Conservation (phyloP, 1,140 invertebrate species). For the Drosophila nebulosa region DNA sequence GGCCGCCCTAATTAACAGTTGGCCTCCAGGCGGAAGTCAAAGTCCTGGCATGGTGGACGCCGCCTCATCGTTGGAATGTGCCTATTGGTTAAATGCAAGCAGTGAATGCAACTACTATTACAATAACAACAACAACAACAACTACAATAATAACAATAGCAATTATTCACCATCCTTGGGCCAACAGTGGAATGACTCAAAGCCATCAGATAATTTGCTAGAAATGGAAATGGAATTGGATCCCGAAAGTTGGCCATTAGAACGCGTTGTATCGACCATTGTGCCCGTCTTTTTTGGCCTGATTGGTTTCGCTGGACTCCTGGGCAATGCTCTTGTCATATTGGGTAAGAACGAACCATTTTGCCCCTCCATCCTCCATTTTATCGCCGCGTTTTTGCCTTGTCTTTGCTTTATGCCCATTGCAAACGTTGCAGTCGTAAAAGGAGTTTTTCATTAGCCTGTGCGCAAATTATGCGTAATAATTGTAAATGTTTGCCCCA, state of each 20-base stretch:
- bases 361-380: not conserved
- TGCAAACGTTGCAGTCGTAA: not conserved
- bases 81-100: conserved; percentile 1
- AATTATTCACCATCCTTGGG: conserved; percentile 26
- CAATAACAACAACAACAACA: conserved; percentile 1
- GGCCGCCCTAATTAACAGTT: conserved; percentile 7
- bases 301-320: conserved; percentile 92
- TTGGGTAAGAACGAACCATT: conserved; percentile 80
- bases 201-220: conserved; percentile 48
- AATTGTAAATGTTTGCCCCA: conserved; percentile 50
- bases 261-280: conserved; percentile 85
- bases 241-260: conserved; percentile 56
- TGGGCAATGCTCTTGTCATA: conserved; percentile 94
- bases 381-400: not conserved
- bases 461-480: conserved; percentile 65
- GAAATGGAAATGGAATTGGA: conserved; percentile 57
- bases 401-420: not conserved
- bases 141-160: not conserved
- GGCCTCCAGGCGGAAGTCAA: not conserved
- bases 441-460: conserved; percentile 54
- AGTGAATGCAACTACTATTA: not conserved
- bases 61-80: not conserved
- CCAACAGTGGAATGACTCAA: conserved; percentile 26
- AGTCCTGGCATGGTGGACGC: not conserved
- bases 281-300: conserved; percentile 94